A percentile compares a stretch with the other conserved stretches of the same genome.
These are phyloP conservation scores for Lithophane ornitopus DNA, from an alignment of 2,888 invertebrate genomes.

Conservation along the genomic window DNA sequence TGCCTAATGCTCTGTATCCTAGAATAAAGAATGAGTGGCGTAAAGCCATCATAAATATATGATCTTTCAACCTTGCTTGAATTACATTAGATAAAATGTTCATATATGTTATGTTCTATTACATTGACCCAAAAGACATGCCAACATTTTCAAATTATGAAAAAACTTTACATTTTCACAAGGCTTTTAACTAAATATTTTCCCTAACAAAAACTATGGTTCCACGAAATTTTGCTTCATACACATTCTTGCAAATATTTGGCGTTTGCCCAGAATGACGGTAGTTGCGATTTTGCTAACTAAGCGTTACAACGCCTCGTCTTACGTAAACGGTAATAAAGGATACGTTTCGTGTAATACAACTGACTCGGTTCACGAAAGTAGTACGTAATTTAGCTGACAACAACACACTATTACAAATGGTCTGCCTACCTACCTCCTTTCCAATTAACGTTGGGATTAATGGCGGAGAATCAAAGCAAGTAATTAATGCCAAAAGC, in stretches of 20 bases:
- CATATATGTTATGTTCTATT: background rate
- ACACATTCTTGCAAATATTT: conserved; percentile 44
- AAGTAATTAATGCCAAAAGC: conserved; percentile 54
- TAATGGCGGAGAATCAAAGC: conserved; percentile 52
- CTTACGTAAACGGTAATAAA: conserved; percentile 45
- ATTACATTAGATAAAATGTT: background rate
- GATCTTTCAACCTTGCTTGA: background rate
- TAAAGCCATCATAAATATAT: background rate
- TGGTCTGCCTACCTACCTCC: conserved; percentile 22
- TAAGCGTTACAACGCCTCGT: conserved; percentile 41
- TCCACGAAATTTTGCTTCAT: conserved; percentile 33
- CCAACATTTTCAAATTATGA: conserved; percentile 16
- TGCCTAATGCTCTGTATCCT: background rate
- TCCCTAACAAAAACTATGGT: background rate
- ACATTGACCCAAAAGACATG: background rate
- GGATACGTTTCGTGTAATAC: conserved; percentile 25
- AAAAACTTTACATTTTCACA: conserved; percentile 9
- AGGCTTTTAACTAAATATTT: conserved; percentile 10
- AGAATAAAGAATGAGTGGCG: background rate
- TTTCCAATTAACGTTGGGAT: conserved; percentile 49
- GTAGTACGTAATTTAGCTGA: conserved; percentile 9
- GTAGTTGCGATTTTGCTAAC: conserved; percentile 54
- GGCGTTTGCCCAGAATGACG: conserved; percentile 61
- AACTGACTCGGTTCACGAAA: conserved; percentile 11
- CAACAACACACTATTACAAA: conserved; percentile 21